These are phyloP conservation scores for Bufo bufo DNA, from an alignment of 2,113 vertebrate species.

Conservation along the genomic window DNA sequence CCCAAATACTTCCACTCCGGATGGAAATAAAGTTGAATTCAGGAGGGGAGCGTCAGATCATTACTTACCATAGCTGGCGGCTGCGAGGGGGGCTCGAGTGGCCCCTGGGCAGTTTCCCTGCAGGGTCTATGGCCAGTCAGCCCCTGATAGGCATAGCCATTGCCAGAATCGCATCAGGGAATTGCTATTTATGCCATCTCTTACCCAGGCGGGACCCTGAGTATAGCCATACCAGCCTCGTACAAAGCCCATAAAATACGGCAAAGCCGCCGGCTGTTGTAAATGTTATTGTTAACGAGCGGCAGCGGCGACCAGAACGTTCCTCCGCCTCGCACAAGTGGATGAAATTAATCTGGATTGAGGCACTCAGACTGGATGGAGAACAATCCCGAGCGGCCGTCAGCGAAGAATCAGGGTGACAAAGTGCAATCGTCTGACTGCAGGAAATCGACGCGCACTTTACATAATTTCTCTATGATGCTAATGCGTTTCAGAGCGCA, in stretches of 20 bases:
- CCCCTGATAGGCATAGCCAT: too few relatives aligned
- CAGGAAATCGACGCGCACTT: constrained; percentile 11
- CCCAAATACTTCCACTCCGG: too few relatives aligned
- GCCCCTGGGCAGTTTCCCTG: too few relatives aligned
- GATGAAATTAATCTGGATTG: constrained; percentile 9
- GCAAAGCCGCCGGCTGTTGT: too few relatives aligned
- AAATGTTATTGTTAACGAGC: neutral
- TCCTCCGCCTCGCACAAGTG: neutral
- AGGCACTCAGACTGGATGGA: neutral
- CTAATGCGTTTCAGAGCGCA: neutral
- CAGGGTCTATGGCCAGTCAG: too few relatives aligned
- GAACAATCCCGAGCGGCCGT: neutral
- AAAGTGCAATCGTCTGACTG: constrained; percentile 21
- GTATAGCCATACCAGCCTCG: neutral
- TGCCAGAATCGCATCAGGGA: neutral
- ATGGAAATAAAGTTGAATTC: too few relatives aligned
- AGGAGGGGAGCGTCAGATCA: too few relatives aligned
- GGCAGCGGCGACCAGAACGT: neutral
- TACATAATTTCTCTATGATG: constrained; percentile 44
- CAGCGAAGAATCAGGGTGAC: constrained; percentile 15
- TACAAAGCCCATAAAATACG: neutral
- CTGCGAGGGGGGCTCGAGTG: too few relatives aligned
- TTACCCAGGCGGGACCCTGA: neutral
- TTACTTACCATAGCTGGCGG: too few relatives aligned
- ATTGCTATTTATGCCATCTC: neutral